A percentile compares a stretch with the other conserved stretches of the same genome.
Conservation (phyloP, 2,113 vertebrate species). For the Artemisiospiza belli region DNA sequence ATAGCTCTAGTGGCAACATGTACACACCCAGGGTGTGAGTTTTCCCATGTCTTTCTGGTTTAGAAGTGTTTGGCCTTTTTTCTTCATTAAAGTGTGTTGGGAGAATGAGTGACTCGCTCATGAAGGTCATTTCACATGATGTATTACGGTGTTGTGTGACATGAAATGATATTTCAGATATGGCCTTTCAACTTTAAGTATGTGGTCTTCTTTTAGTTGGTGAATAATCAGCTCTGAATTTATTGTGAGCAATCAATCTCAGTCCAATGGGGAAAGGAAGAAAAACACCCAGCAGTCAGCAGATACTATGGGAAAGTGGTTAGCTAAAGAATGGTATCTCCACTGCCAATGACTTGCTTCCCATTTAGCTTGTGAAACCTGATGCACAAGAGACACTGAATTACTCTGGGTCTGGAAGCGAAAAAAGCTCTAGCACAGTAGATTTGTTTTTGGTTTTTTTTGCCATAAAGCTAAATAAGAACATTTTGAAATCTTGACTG, state of each 20-base stretch:
- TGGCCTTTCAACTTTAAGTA: background rate
- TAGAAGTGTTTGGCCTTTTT: background rate
- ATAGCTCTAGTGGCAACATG: background rate
- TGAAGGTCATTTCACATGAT: background rate
- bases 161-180: constrained; percentile 15
- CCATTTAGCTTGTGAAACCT: constrained; percentile 53
- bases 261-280: constrained; percentile 27
- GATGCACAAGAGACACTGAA: constrained; percentile 6
- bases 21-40: background rate
- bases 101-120: background rate
- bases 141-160: background rate
- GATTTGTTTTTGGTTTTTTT: background rate
- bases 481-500: background rate
- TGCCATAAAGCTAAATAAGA: background rate
- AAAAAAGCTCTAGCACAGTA: background rate
- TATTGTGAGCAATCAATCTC: constrained; percentile 22
- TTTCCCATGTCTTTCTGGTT: background rate
- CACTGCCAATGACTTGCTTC: constrained; percentile 41
- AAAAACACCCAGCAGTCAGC: constrained; percentile 10
- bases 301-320: constrained; percentile 26
- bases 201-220: constrained; percentile 11
- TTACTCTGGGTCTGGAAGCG: background rate
- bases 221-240: constrained; percentile 59
- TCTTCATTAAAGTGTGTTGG: background rate
- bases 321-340: constrained; percentile 39